phyloP scores from a whole-genome alignment of 2,797 vertebrate genomes.

The Alosa sapidissima region DNA sequence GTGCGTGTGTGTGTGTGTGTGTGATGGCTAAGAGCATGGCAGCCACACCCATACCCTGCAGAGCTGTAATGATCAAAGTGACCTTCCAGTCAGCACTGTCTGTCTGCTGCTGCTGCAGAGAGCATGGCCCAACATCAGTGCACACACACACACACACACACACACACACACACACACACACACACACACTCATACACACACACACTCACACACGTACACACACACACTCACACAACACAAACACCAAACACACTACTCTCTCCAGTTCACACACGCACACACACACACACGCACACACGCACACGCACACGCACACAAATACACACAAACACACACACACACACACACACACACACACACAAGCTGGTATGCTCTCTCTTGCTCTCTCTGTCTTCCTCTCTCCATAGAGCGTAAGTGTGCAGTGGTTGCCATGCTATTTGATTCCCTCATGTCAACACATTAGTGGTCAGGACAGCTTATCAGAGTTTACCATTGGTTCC shows the following conservation, averaged over 20 bases:
- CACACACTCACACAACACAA: background rate
- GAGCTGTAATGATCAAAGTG: constrained; percentile 21
- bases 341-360: constrained; percentile 27
- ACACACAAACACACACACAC: constrained; percentile 22
- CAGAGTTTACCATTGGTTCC: background rate
- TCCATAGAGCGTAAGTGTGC: constrained; percentile 3
- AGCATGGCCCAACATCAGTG: background rate
- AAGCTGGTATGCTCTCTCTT: background rate
- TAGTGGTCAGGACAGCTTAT: background rate
- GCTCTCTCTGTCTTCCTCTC: background rate
- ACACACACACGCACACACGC: constrained; percentile 22
- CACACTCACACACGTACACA: background rate
- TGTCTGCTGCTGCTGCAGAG: background rate
- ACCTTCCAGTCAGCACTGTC: constrained; percentile 19
- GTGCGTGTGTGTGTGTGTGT: background rate
- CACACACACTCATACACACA: background rate
- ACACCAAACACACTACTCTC: background rate
- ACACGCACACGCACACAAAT: constrained; percentile 8
- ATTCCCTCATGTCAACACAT: background rate
- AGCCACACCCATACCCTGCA: constrained; percentile 2
- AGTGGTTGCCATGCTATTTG: constrained; percentile 20
- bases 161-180: background rate
- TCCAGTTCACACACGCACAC: background rate
- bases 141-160: background rate
- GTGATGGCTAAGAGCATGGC: background rate